Evolutionary conservation across 2,888 invertebrate species (phyloP), one percentile per base, ranked within the genome.

Genomic region (Cantharis nigra): DNA sequence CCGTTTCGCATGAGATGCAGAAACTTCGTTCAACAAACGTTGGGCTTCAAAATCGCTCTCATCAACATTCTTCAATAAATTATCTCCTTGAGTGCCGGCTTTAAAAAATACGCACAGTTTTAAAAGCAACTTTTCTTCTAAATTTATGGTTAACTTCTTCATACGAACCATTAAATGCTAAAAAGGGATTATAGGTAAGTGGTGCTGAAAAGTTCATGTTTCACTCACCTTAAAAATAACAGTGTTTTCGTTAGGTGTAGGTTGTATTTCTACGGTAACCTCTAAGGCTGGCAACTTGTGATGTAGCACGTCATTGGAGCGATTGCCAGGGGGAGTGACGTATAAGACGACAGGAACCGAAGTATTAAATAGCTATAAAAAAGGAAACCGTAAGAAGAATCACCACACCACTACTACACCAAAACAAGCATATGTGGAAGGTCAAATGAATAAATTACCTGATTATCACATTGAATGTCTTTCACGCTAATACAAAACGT

Each of bases 401-500:
- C 23, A 23, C 2, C 4, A 23, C 3, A 4, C 23, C 23, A 23
- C 23, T 23, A 23, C 5, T 3, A 23, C 4, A 3, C 23, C 18
- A 18, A 18, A 4, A 23, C 3, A 23, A 16, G 16, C 16, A 16
- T 16, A 16, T 16, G 1, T 16, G 16, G 16, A 16, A 23, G 23
- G 0, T 63, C 20, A 70, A 62, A 76, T 20, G 63, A 64, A 16
- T 76, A 77, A 70, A 20, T 77, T 75, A 91, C 91, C 90, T 95
- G 95, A 89, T 97, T 97, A 89, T 97, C 96, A 85, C 94, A 92
- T 91, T 98, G 98, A 85, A 98, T 92, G 85, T 95, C 93, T 76
- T 91, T 91, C 16, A 98, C 93, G 83, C 92, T 93, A 72, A 95
- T 90, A 85, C 95, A 94, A 28, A 94, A 87, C 26, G 91, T 91